Base-by-base conservation (phyloP, 2,797 vertebrate genomes). In the Aplochiton taeniatus region DNA sequence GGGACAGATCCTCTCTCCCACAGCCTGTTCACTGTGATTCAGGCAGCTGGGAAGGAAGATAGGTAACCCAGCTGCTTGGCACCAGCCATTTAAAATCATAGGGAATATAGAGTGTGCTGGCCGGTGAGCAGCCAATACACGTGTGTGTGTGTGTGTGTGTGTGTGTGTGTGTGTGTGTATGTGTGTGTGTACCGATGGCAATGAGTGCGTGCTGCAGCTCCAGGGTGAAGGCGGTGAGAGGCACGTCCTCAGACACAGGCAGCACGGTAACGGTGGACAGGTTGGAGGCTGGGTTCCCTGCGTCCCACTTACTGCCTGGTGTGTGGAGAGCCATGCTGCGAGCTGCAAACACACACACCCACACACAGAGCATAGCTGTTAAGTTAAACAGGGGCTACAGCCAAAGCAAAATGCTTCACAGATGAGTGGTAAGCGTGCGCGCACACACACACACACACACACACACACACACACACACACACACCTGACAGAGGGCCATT, bases 171-270 rank as follows among this genome's bases (percentile, higher is more conserved):
- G 17, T 12, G 19, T 55, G 19, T 31, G 31, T 31, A 31, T 31
- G 31, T 3, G 31, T 31, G 31, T 31, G 31, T 31, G 2, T 88
- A 97, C 97, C 95, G 0, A 96, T 94, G 63, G 92, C 92, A 0
- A 83, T 87, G 58, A 98, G 95, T 5, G 95, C 95, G 0, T 96
- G 95, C 72, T 95, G 94, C 49, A 98, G 94, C 87, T 97, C 97
- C 88, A 98, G 85, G 6, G 94, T 92, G 59, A 98, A 98, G 79
- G 97, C 89, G 0, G 93, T 94, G 12, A 98, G 92, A 0, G 97
- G 96, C 44, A 97, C 95, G 0, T 97, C 97, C 46, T 98, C 95
- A 0, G 95, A 95, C 59, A 94, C 96, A 0, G 96, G 96, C 81
- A 98, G 91, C 70, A 95, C 89, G 1, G 96, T 88, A 49, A 98